Evolutionary conservation across 2,888 invertebrate genomes (phyloP).

Genomic region (Hymenopus coronatus): DNA sequence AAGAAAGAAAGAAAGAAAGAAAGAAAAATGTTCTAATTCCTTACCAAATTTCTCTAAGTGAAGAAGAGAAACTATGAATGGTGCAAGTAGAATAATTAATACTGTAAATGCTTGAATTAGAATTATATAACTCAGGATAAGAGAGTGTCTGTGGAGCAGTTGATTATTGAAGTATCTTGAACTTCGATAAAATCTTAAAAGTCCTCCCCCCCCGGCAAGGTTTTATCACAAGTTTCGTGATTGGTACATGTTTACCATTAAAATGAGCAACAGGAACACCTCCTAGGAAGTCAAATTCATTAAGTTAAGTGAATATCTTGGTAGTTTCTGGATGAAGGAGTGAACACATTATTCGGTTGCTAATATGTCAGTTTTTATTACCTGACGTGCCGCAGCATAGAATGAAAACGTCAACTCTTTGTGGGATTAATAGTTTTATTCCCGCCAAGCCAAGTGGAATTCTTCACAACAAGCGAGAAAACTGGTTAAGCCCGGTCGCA

Average conservation of each 20-base stretch:
- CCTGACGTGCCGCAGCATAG: background rate
- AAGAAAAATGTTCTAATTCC: too few relatives aligned
- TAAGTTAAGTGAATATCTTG: background rate
- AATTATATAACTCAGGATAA: too few relatives aligned
- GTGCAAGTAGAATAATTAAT: too few relatives aligned
- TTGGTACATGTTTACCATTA: background rate
- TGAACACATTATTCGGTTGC: background rate
- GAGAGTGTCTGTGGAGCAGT: too few relatives aligned
- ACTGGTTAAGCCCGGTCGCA: background rate
- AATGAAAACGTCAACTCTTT: background rate
- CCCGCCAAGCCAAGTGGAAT: background rate
- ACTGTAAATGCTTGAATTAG: too few relatives aligned
- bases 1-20: too few relatives aligned
- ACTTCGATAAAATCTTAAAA: background rate
- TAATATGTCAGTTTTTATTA: background rate
- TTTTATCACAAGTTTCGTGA: background rate
- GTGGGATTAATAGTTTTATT: background rate
- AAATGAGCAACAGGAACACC: background rate
- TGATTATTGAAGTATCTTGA: too few relatives aligned
- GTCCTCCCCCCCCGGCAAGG: too few relatives aligned
- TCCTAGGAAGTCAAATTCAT: background rate
- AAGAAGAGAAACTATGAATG: too few relatives aligned
- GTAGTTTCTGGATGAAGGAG: background rate
- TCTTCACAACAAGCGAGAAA: background rate
- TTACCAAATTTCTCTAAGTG: too few relatives aligned